Conservation (phyloP, 53 echinoderm and acorn worm species). For the Paelopatides confundens region DNA sequence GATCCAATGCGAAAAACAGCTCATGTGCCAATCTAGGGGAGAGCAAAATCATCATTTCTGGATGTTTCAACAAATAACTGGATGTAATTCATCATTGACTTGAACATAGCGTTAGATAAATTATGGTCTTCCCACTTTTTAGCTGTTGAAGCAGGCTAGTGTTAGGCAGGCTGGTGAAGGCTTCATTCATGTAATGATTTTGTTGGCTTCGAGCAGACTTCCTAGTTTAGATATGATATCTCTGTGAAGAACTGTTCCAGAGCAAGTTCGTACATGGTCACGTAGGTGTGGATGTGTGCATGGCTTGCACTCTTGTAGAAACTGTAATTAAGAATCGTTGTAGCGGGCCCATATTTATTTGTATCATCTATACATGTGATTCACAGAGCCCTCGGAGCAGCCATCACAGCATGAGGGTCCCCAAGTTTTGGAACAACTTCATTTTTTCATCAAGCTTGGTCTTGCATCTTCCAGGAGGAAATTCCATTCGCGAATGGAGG, state of each 20-base stretch:
- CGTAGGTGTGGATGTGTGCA: slow-evolving; percentile 58
- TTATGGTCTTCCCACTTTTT: no score
- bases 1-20: slow-evolving; percentile 48
- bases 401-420: slow-evolving; percentile 62
- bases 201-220: background rate
- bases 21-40: background rate
- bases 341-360: slow-evolving; percentile 63
- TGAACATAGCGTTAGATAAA: no score
- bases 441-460: background rate
- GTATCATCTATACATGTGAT: slow-evolving; percentile 72
- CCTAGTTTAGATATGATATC: slow-evolving; percentile 41
- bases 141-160: no score
- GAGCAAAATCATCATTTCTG: no score
- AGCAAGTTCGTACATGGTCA: slow-evolving; percentile 64
- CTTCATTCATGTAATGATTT: no score
- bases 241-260: slow-evolving; percentile 65
- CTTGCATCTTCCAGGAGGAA: no score
- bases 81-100: no score
- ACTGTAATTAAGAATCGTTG: slow-evolving; percentile 56
- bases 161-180: no score
- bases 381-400: slow-evolving; percentile 69
- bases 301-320: slow-evolving; percentile 57
- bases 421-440: slow-evolving; percentile 63
- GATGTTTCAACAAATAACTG: no score
- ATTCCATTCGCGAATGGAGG: no score